Evolutionary conservation across 1,140 invertebrate genomes (phyloP), one percentile per base, ranked within the genome.

Genomic region (Drosophila subpulchrella): DNA sequence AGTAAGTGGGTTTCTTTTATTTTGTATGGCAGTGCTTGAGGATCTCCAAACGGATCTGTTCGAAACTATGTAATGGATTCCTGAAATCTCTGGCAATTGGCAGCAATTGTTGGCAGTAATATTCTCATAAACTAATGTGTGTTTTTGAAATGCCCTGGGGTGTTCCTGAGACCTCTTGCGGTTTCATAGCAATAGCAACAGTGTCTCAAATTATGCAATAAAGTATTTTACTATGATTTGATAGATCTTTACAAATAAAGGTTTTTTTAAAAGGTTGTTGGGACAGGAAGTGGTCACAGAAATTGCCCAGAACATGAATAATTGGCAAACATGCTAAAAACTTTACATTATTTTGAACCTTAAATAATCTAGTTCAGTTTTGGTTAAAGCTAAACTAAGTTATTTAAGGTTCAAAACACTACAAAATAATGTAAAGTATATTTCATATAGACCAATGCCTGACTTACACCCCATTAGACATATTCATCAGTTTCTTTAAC

Each of bases 1-100:
- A 32, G 27, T 12, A 47, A 11, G 27, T 63, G 38, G 13, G 12
- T 42, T 42, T 38, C 34, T 38, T 20, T 24, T 41, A 44, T 38
- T 46, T n/a, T 48, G 46, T 15, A 34, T 27, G 56, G 30, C 8
- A 98, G 93, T 97, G 97, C 96, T 99, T 98, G 30, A 98, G 93
- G 48, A 98, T 98, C 94, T 99, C 98, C 94, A 98, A 96, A 92
- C 99, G 98, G 34, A 99, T 57, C 36, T 60, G n/a, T 60, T 24
- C 12, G 30, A 60, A 57, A 60, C 38, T 60, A 34, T 59, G 38
- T 62, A 42, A 57, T 30, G 55, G 38, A 62, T 62, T 62, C 54
- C 60, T 62, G 17, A 34, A 42, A 20, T 41, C 30, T 41, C 38
- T 12, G 48, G 32, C n/a, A 17, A 50, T 32, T 32, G 53, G 12